These are phyloP conservation scores for Dromiciops gliroides DNA, from an alignment of 2,113 vertebrate genomes.

Conservation along the genomic window DNA sequence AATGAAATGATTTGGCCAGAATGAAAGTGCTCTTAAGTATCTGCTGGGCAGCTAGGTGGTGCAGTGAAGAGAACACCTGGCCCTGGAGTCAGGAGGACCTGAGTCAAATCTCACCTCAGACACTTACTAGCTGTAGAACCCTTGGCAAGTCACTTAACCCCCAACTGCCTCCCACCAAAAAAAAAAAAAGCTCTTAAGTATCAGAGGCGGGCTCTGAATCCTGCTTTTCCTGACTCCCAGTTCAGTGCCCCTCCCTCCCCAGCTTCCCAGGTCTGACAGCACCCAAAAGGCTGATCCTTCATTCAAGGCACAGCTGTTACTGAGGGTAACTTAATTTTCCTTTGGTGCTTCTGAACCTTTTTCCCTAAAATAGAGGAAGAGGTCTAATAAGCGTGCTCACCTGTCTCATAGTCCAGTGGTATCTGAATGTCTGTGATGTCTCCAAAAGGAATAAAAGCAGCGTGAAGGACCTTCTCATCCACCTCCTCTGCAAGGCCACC, in stretches of 20 bases:
- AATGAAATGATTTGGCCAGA: background rate
- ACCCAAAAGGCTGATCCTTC: background rate
- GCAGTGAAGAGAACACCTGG: no score
- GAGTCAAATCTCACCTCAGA: no score
- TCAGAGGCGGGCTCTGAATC: background rate
- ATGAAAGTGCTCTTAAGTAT: background rate
- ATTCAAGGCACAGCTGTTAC: background rate
- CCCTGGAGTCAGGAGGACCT: no score
- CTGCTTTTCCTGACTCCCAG: background rate
- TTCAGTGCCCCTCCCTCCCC: background rate
- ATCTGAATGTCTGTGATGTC: conserved; percentile 98
- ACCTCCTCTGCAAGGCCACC: conserved; percentile 97
- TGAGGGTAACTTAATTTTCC: background rate
- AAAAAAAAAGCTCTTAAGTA: no score
- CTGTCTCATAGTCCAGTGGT: conserved; percentile 97
- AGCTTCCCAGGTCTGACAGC: background rate
- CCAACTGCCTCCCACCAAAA: no score
- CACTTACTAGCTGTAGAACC: no score
- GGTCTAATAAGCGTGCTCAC: conserved; percentile 76
- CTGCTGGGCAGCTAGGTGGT: no score
- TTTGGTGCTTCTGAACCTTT: background rate
- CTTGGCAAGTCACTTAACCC: no score
- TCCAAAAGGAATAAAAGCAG: conserved; percentile 97
- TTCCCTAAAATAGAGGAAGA: conserved; percentile 8
- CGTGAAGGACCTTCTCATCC: conserved; percentile 96